These are phyloP conservation scores for Lasioglossum oenotherae DNA, from an alignment of 2,888 invertebrate species.

Conservation along the genomic window DNA sequence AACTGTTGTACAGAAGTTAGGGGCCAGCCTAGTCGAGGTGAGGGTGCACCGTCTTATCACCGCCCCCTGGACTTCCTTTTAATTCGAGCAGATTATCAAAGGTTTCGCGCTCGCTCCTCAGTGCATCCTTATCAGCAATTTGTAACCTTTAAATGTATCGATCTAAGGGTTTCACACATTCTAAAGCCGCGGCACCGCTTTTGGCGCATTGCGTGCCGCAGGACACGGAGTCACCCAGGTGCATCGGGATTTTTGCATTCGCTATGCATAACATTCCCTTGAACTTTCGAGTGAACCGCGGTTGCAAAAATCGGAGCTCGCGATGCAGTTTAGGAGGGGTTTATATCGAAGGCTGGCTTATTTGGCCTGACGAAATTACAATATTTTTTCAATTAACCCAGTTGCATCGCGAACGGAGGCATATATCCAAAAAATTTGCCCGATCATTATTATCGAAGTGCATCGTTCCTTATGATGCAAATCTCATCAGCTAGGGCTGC, in stretches of 20 bases:
- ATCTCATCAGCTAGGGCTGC: background rate
- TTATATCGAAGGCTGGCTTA: too few relatives aligned
- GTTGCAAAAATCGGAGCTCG: background rate
- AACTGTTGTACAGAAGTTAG: background rate
- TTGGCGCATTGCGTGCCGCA: slow-evolving; percentile 59
- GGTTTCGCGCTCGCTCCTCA: slow-evolving; percentile 6
- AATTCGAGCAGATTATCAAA: slow-evolving; percentile 24
- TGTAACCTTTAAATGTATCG: slow-evolving; percentile 55
- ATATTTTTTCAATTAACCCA: background rate
- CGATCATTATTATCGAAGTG: background rate
- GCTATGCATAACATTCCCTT: slow-evolving; percentile 38
- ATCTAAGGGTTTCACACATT: slow-evolving; percentile 56
- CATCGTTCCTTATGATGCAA: background rate
- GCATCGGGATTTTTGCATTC: slow-evolving; percentile 57
- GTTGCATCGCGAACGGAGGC: background rate
- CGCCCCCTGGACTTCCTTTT: slow-evolving; percentile 1
- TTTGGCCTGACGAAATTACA: background rate
- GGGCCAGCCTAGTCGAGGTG: background rate
- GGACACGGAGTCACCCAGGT: slow-evolving; percentile 28
- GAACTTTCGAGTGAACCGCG: slow-evolving; percentile 27
- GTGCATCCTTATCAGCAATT: slow-evolving; percentile 38
- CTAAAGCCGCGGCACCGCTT: slow-evolving; percentile 22
- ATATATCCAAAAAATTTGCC: background rate
- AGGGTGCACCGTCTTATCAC: slow-evolving; percentile 6
- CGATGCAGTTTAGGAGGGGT: background rate